Base-by-base conservation (phyloP, 2,797 vertebrate species). In the Limosa lapponica region DNA sequence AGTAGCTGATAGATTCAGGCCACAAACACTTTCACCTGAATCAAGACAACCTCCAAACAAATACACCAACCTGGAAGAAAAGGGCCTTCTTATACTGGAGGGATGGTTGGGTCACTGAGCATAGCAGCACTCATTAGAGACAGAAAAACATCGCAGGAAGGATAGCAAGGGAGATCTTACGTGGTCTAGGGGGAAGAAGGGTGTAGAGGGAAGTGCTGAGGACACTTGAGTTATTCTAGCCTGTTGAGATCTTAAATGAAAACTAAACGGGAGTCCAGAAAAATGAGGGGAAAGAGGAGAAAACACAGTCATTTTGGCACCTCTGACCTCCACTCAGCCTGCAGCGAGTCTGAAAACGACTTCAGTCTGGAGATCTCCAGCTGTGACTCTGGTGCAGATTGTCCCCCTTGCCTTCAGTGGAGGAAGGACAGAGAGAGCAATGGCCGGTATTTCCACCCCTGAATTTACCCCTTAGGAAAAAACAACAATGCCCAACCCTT, bases 1-100 rank as follows among this genome's bases (percentile, higher is more conserved):
- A 93, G 75, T 58, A 74, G 85, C 82, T 90, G 73, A 90, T 90
- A 88, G 85, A 89, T 93, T 96, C 85, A 65, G 77, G 73, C 79
- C 16, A 25, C 79, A 88, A 88, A 88, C 66, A 58, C 54, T 92
- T 93, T 93, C 51, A 65, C 65, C 59, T 72, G 82, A 83, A 90
- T 86, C 79, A 78, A 94, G 92, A 79, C 84, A 92, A 80, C 65
- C 36, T 94, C 87, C 84, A 43, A 89, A 88, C 22, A 94, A 91
- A 93, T 65, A 72, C 30, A 51, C 16, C 25, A 70, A 16, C 10
- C 37, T 88, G 36, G 36, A 72, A 83, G 87, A 55, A 94, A 75
- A 84, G 44, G 16, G 1, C 15, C 27, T 39, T 52, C 78, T 70
- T 41, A 11, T 71, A 67, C 34, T 89, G 58, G 17, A 78, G 61